Base-by-base conservation (phyloP, 2,888 invertebrate genomes). In the Tetanocera ferruginea region DNA sequence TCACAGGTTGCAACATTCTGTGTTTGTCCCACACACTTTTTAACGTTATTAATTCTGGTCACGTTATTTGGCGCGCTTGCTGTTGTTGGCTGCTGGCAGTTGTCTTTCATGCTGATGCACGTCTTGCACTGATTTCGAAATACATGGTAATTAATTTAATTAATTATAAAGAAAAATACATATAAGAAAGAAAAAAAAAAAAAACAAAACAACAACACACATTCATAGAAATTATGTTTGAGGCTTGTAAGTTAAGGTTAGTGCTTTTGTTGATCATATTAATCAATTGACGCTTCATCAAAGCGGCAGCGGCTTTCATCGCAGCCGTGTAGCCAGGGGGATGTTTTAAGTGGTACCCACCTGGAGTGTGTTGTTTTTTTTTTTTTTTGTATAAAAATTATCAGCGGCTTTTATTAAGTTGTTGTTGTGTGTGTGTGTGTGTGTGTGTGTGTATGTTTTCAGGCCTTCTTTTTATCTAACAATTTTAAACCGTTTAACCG, bases 121-220 rank as follows among this genome's bases (percentile, higher is more conserved):
- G 74, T 31, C 64, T 11, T 75, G 74, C 31, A 75, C 75, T 67
- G 75, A 75, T 75, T 75, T 67, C 55, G 37, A 75, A 75, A 75
- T 52, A 17, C 67, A 66, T 55, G 75, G 66, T 67, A 75, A 75
- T 75, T 69, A 69, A 69, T 28, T 75, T 55, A 55, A 55, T 75
- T 31, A 51, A 52, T 64, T 28, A 23, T 37, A 25, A 25, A 67
- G 11, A 31, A 34, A 64, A 64, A 66, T 37, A 8, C 52, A 55
- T 37, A 52, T 37, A 52, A 62, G 43, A 19, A 37, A 37, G n/a
- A 52, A 28, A 2, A 73, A 66, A 5, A 77, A 72, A 31, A 51
- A 64, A 11, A 55, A 37, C 28, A 71, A n/a, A n/a, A 60, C 28
- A 28, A 71, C 34, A 37, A 55, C 17, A 17, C n/a, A 1, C 14